Percentiles rank a stretch among this genome's conserved stretches.
Conservation (phyloP, 2,888 invertebrate species). For the Troides oblongomaculatus region DNA sequence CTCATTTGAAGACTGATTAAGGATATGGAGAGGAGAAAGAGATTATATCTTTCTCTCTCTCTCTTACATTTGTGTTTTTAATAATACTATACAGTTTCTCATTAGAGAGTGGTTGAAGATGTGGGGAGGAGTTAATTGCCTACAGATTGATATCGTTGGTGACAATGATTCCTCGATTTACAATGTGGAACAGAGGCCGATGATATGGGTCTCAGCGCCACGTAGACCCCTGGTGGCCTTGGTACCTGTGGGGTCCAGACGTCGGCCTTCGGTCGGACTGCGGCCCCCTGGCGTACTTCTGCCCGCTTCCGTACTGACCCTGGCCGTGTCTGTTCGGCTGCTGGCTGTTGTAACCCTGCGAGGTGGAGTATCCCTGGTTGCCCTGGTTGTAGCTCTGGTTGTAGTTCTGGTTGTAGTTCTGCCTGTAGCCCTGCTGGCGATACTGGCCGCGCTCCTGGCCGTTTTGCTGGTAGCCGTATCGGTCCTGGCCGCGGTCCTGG, state of each 20-base stretch:
- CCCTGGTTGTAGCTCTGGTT: conserved; percentile 27
- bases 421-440: conserved; percentile 23
- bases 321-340: conserved; percentile 31
- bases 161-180: conserved; percentile 9
- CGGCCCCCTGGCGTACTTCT: conserved; percentile 29
- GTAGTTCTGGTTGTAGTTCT: conserved; percentile 30
- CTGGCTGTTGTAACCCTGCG: no score
- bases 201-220: conserved; percentile 35
- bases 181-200: background rate
- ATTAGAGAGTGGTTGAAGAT: no score
- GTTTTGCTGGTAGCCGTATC: conserved; percentile 38
- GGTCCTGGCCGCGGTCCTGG: conserved; percentile 37
- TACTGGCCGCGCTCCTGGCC: conserved; percentile 33
- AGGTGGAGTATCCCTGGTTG: conserved; percentile 16
- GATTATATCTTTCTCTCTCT: no score
- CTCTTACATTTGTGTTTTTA: no score
- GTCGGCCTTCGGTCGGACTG: conserved; percentile 33
- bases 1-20: no score
- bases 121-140: background rate
- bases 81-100: no score
- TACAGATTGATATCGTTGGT: background rate
- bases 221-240: conserved; percentile 35
- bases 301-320: conserved; percentile 33
- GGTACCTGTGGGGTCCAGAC: conserved; percentile 33
- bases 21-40: no score